Conservation (phyloP, 2,797 vertebrate species). For the Darevskia nairensis region DNA sequence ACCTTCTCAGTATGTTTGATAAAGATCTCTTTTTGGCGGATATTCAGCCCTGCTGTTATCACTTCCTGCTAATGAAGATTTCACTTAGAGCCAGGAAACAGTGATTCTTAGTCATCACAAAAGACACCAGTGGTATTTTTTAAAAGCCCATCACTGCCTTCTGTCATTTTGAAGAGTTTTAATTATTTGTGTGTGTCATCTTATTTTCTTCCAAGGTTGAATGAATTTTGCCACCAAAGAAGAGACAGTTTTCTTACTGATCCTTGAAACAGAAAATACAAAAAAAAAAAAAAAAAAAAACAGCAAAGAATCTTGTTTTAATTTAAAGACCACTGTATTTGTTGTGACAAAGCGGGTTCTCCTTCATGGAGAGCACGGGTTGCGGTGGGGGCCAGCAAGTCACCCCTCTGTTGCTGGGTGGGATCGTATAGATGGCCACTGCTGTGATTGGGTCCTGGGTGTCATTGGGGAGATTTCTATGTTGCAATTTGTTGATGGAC, state of each 20-base stretch:
- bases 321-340: not conserved
- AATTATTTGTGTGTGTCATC: not conserved
- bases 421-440: too few species aligned
- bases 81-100: not conserved
- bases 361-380: too few species aligned
- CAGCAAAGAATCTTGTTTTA: not conserved
- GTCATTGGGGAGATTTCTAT: too few species aligned
- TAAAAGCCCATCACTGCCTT: accelerated
- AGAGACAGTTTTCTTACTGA: not conserved
- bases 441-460: too few species aligned
- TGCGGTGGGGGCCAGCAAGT: too few species aligned
- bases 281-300: not conserved
- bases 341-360: not conserved
- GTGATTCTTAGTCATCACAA: not conserved
- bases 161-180: not conserved
- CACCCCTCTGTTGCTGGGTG: too few species aligned
- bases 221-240: not conserved
- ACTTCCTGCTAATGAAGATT: not conserved
- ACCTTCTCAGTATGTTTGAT: not conserved
- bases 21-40: not conserved
- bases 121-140: not conserved
- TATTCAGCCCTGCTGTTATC: not conserved
- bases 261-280: not conserved
- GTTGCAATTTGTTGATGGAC: too few species aligned
- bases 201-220: constrained; percentile 13